Evolutionary conservation across 2,113 vertebrate species (phyloP).

Genomic region (Pyxicephalus adspersus): DNA sequence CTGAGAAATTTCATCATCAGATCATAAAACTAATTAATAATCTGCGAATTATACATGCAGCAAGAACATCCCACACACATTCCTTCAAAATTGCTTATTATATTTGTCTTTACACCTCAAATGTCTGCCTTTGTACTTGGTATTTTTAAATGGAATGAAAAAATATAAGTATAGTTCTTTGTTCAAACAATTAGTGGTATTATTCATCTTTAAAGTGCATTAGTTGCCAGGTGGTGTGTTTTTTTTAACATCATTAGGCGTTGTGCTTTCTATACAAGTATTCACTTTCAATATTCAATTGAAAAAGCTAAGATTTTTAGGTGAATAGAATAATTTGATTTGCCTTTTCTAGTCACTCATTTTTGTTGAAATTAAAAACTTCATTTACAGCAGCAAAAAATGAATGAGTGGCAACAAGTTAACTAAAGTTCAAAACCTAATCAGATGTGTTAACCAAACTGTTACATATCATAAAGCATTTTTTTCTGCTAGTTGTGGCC

Average conservation of each 20-base stretch:
- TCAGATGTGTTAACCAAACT: not conserved
- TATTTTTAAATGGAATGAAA: not conserved
- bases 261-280: not conserved
- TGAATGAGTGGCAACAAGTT: not conserved
- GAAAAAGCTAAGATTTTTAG: slow-evolving; percentile 1
- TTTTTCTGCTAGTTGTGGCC: no score
- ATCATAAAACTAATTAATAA: not conserved
- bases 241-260: slow-evolving; percentile 5
- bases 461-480: no score
- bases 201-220: slow-evolving; percentile 7
- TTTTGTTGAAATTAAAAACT: slow-evolving; percentile 9
- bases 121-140: not conserved
- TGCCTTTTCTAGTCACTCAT: not conserved
- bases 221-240: not conserved
- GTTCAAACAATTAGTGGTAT: slow-evolving; percentile 2
- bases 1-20: not conserved
- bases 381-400: not conserved
- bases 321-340: not conserved
- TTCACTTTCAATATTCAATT: not conserved
- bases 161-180: slow-evolving; percentile 10
- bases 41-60: not conserved
- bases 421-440: not conserved
- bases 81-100: not conserved
- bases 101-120: no score
- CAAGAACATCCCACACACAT: slow-evolving; percentile 7